These are phyloP conservation scores for Styela plicata DNA, from an alignment of 23 tunicate species.

Conservation along the genomic window DNA sequence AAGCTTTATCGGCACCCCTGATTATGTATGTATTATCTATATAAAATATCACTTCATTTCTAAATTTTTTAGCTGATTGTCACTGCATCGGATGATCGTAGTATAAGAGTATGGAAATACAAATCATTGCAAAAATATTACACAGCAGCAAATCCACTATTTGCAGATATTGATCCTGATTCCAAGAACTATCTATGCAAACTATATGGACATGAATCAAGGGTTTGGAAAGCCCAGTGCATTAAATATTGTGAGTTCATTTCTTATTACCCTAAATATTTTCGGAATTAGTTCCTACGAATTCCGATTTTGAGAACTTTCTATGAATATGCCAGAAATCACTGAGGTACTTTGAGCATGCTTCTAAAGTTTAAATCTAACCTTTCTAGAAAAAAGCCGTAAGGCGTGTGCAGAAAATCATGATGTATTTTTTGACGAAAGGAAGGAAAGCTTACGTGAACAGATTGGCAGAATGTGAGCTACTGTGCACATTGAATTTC, in stretches of 20 bases:
- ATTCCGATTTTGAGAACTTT: neutral
- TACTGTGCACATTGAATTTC: no score
- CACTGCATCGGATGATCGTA: conserved; percentile 90
- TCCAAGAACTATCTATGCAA: conserved; percentile 14
- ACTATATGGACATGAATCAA: conserved; percentile 88
- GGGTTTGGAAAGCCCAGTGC: conserved; percentile 70
- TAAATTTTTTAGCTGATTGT: conserved; percentile 35
- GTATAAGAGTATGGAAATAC: conserved; percentile 74
- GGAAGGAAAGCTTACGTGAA: no score
- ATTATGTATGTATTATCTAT: no score
- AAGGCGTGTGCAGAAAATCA: no score
- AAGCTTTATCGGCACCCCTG: no score
- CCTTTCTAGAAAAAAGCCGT: no score
- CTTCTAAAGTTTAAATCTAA: no score
- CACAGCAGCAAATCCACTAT: neutral
- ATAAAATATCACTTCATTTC: neutral
- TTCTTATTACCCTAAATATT: neutral
- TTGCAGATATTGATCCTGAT: neutral
- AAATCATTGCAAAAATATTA: neutral
- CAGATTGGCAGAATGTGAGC: no score
- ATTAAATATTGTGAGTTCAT: neutral
- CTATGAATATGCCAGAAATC: no score
- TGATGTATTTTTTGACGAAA: no score
- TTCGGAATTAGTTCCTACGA: neutral
- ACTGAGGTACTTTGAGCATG: neutral